A percentile compares a stretch with the other conserved stretches of the same genome.
phyloP scores from a whole-genome alignment of 2,797 vertebrate genomes.

The Anguilla anguilla region DNA sequence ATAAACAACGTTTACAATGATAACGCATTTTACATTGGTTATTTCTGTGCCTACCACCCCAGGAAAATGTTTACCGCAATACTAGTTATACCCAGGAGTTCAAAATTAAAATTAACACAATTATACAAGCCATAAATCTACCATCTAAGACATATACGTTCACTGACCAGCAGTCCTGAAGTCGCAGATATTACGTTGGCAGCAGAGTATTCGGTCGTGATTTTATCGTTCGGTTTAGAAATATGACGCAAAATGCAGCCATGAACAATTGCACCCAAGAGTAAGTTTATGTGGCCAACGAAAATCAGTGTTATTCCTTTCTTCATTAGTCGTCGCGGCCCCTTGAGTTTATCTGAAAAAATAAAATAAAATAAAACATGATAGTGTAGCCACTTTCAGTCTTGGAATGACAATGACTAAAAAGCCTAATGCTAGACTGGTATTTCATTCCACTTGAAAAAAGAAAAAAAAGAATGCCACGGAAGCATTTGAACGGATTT shows the following conservation, averaged over 20 bases:
- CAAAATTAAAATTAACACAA: neutral
- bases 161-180: slow-evolving; percentile 86
- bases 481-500: neutral
- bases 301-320: slow-evolving; percentile 84
- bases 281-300: slow-evolving; percentile 87
- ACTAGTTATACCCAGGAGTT: neutral
- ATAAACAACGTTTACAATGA: neutral
- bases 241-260: slow-evolving; percentile 88
- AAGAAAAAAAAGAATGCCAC: neutral
- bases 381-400: neutral
- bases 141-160: neutral
- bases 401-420: neutral
- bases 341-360: slow-evolving; percentile 74
- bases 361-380: neutral
- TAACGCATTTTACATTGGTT: neutral
- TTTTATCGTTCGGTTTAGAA: slow-evolving; percentile 74
- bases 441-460: no score
- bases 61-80: neutral
- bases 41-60: neutral
- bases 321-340: slow-evolving; percentile 80
- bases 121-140: neutral
- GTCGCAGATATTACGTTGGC: slow-evolving; percentile 88
- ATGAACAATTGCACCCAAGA: slow-evolving; percentile 89
- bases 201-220: slow-evolving; percentile 79
- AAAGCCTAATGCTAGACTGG: no score